phyloP scores from a whole-genome alignment of 2,888 invertebrate genomes.

The Platerodrilus igneus region DNA sequence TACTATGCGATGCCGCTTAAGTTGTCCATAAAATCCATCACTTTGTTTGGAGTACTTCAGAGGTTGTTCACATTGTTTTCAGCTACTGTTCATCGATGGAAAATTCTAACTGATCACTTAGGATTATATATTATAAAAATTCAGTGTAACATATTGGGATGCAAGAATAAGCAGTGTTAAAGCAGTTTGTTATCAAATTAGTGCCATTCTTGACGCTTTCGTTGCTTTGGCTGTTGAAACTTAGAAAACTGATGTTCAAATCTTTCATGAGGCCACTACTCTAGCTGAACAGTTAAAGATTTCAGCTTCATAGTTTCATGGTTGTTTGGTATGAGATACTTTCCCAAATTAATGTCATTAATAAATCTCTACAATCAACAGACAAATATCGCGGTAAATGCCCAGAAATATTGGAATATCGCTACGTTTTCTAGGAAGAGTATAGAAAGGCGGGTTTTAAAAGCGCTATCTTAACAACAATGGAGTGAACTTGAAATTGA shows the following conservation, averaged over 20 bases:
- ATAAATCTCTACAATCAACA: slow-evolving; percentile 27
- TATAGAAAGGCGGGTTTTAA: slow-evolving; percentile 30
- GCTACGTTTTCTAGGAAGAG: slow-evolving; percentile 25
- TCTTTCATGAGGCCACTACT: slow-evolving; percentile 27
- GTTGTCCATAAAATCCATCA: slow-evolving; percentile 34
- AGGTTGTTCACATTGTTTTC: slow-evolving; percentile 30
- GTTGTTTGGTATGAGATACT: slow-evolving; percentile 38
- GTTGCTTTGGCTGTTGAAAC: too few species aligned
- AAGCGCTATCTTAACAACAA: slow-evolving; percentile 28
- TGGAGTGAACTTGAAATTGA: slow-evolving; percentile 31
- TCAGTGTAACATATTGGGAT: slow-evolving; percentile 34
- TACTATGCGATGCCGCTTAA: slow-evolving; percentile 25
- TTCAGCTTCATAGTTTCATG: slow-evolving; percentile 34
- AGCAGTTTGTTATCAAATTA: slow-evolving; percentile 34
- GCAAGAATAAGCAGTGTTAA: slow-evolving; percentile 32
- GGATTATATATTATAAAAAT: slow-evolving; percentile 27
- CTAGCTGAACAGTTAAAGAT: slow-evolving; percentile 30
- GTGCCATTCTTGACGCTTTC: too few species aligned
- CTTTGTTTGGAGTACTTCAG: slow-evolving; percentile 37
- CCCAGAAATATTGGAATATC: slow-evolving; percentile 26
- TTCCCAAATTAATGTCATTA: slow-evolving; percentile 32
- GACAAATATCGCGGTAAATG: slow-evolving; percentile 25
- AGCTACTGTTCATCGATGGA: slow-evolving; percentile 32
- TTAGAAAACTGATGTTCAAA: slow-evolving; percentile 8
- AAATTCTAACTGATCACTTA: slow-evolving; percentile 33